Base-by-base conservation (phyloP, 2,113 vertebrate species). In the Ictidomys tridecemlineatus region DNA sequence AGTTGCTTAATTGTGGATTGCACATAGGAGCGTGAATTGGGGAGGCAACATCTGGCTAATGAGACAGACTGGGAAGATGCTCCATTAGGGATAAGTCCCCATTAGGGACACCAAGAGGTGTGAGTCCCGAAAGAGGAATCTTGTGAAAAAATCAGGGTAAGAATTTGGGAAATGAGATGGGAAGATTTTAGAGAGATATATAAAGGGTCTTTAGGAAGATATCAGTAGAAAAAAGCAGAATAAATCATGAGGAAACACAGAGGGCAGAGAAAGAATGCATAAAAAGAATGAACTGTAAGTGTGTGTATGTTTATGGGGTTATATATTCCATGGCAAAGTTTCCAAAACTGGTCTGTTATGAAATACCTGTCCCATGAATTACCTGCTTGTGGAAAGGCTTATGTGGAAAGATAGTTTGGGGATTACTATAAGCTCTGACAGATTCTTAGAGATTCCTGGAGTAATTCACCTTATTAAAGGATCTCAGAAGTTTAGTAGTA, bases 401-500 rank as follows among this genome's bases (percentile, higher is more conserved):
- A 16, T 69, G 9, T 61, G 24, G 32, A 84, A 92, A 87, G 85
- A 58, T 53, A 61, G 24, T 93, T 87, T 30, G 13, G 37, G 22
- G 16, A 67, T 94, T 67, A 39, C 53, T 87, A 85, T 20, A 61
- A 67, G 65, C 26, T 84, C 39, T 42, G 28, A 56, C 74, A 69
- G 70, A 72, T 70, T 77, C 94, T 87, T 72, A 78, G 45, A 92
- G 63, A 90, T 26, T 63, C 42, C 69, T 45, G 12, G 28, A 89
- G 12, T 70, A 93, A 93, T 58, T 77, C 48, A 93, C 20, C n/a
- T 93, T 78, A 63, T 77, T 69, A 92, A 82, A 67, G 28, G 14
- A 48, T 93, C 56, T 89, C 74, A 58, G 65, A 87, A 92, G 17
- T 39, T 87, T 37, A 79, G 58, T 24, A 85, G 24, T 39, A 48